Percentiles rank a stretch among this genome's conserved stretches.
phyloP scores from a whole-genome alignment of 1,140 invertebrate genomes.

The Octopus bimaculoides region DNA sequence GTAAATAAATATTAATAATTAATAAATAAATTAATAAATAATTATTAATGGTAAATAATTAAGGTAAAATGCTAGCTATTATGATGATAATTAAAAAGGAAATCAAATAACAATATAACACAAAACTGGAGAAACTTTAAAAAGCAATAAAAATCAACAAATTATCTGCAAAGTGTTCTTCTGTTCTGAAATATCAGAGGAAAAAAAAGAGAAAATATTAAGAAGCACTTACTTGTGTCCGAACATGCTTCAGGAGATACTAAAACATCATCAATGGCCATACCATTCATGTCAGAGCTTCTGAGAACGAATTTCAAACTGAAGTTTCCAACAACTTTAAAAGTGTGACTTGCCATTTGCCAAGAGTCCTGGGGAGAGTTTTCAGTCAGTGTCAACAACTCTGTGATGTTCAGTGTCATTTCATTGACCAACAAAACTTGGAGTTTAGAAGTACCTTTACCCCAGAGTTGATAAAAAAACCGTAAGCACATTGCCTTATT shows the following conservation, averaged over 20 bases:
- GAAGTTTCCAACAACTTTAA: background rate
- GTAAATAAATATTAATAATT: no score
- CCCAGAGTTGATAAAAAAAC: constrained; percentile 40
- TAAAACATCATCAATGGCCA: constrained; percentile 36
- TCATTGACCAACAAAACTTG: constrained; percentile 20
- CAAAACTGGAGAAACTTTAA: no score
- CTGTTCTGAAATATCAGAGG: no score
- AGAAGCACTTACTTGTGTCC: constrained; percentile 23
- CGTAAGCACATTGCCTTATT: constrained; percentile 29
- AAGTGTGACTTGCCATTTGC: background rate
- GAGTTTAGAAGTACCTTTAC: constrained; percentile 19
- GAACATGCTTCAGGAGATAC: constrained; percentile 28
- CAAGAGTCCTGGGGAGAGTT: background rate
- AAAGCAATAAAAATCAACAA: no score
- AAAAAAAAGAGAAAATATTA: background rate
- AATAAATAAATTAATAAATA: no score
- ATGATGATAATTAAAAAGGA: no score
- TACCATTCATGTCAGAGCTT: constrained; percentile 17
- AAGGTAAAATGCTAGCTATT: no score
- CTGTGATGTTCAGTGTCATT: background rate
- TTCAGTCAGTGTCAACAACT: background rate
- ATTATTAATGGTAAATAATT: no score
- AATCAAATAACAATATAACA: no score
- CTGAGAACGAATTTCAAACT: background rate
- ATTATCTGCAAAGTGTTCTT: no score